Evolutionary conservation across 1,140 invertebrate species (phyloP).

Genomic region (Homarus americanus): DNA sequence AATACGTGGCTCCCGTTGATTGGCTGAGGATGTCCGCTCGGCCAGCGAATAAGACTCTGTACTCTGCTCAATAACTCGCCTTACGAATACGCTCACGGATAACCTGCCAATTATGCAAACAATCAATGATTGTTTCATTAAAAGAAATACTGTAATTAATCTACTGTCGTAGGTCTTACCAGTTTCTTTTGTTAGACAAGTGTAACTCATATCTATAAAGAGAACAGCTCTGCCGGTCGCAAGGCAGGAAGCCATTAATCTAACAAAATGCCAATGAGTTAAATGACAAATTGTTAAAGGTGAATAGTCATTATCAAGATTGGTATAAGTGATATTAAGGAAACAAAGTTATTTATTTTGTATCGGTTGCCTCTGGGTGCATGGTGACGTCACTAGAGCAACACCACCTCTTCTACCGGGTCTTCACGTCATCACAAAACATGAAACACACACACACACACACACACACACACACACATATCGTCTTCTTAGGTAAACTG

Average conservation of each 20-base stretch:
- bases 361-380: no score
- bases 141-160: slow-evolving; percentile 57
- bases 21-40: background rate
- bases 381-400: no score
- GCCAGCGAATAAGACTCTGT: background rate
- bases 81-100: slow-evolving; percentile 20
- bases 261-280: slow-evolving; percentile 31
- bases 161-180: slow-evolving; percentile 58
- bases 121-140: slow-evolving; percentile 65
- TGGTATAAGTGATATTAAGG: background rate
- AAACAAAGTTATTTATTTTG: no score
- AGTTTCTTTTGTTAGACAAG: slow-evolving; percentile 60
- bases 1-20: slow-evolving; percentile 11
- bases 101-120: slow-evolving; percentile 63
- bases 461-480: no score
- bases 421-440: no score
- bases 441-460: no score
- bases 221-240: slow-evolving; percentile 21
- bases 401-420: no score
- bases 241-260: slow-evolving; percentile 48
- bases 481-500: no score
- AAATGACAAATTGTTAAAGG: slow-evolving; percentile 21
- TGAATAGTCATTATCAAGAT: background rate
- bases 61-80: background rate
- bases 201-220: slow-evolving; percentile 51